phyloP scores from a whole-genome alignment of 2,888 invertebrate species.

The Notocelia uddmanniana region DNA sequence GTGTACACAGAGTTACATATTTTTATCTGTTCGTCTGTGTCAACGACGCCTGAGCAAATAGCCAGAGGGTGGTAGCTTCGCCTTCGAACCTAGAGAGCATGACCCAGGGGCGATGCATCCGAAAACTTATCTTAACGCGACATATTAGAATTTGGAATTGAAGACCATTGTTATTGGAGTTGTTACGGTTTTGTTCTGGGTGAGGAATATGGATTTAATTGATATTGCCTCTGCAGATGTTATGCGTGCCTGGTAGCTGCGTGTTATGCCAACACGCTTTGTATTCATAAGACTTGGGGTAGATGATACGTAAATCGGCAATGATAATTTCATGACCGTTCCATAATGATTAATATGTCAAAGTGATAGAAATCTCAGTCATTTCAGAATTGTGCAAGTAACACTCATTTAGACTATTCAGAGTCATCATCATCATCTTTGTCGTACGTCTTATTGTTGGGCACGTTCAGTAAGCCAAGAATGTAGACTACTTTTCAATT shows the following conservation, averaged over 20 bases:
- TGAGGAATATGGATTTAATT: conserved; percentile 68
- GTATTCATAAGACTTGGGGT: conserved; percentile 41
- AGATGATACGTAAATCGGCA: no score
- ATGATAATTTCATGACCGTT: no score
- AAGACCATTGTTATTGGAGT: not conserved
- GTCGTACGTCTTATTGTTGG: not conserved
- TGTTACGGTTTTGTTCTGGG: conserved; percentile 5
- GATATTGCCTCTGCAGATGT: conserved; percentile 69
- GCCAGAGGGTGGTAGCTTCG: conserved; percentile 62
- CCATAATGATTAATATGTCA: not conserved
- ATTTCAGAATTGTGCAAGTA: not conserved
- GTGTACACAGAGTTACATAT: conserved; percentile 76
- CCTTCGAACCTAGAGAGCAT: conserved; percentile 17
- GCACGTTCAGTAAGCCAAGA: no score
- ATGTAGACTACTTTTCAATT: no score
- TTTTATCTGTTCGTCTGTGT: conserved; percentile 78
- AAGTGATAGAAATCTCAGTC: not conserved
- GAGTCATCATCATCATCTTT: not conserved
- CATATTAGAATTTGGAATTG: conserved; percentile 9
- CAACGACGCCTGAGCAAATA: conserved; percentile 76
- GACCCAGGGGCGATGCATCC: not conserved
- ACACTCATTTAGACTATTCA: no score
- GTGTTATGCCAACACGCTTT: conserved; percentile 31
- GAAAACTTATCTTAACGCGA: conserved; percentile 16
- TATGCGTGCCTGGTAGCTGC: conserved; percentile 59